Evolutionary conservation across 2,797 vertebrate species (phyloP), one percentile per base, ranked within the genome.

Genomic region (Microchirus variegatus): DNA sequence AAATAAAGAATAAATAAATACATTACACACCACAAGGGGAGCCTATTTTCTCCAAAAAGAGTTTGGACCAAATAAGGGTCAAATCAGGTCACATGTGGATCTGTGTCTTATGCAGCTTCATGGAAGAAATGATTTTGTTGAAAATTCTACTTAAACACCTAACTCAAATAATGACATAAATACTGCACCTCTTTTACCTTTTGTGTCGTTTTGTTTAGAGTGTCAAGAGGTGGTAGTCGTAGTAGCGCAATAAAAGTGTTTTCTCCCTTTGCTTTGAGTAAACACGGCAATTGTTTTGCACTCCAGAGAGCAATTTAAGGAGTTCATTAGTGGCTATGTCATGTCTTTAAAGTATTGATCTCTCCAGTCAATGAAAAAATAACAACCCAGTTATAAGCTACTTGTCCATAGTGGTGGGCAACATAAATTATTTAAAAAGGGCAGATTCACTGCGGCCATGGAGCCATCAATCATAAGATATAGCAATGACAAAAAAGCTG

Each of bases 341-440:
- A 95, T 96, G 96, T 96, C 95, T 97, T 93, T 93, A 94, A 95
- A 94, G 95, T 95, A 95, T 95, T 94, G 94, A 95, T 96, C 90
- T 90, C 91, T 92, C 77, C 92, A 94, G 96, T 95, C 96, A 96
- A 96, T 96, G 94, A 96, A 96, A 98, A 98, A 98, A 97, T 97
- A 97, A 97, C 95, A 96, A 95, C 94, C 93, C 90, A 86, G 95
- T 95, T 97, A 96, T 97, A 98, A 97, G 96, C 95, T 95, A 94
- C 95, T 96, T 90, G 90, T 95, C 95, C 95, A 94, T 93, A 94
- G 96, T 95, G 91, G 96, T 96, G 95, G 90, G 95, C 95, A 93
- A 96, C 94, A 98, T 99, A 96, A 96, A 99, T 99, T 98, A 98
- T 99, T 99, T 97, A 99, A 98, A 99, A 99, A 99, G 97, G 97